These are phyloP conservation scores for Meta bourneti DNA, from an alignment of 2,888 invertebrate species.

Conservation along the genomic window DNA sequence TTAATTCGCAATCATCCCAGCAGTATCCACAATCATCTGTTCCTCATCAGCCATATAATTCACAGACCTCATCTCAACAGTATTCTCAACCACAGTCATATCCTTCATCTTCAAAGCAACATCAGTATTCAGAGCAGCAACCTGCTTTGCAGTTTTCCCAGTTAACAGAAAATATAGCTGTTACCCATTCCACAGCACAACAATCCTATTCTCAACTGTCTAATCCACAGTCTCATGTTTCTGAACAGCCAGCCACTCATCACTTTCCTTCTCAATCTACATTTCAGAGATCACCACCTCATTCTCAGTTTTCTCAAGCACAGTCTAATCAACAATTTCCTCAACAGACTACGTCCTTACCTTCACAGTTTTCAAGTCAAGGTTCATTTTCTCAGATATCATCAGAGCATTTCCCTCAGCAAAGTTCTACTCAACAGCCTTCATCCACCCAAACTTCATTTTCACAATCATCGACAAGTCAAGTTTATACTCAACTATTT, in stretches of 20 bases:
- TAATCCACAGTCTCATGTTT: conserved; percentile 24
- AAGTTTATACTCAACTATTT: conserved; percentile 49
- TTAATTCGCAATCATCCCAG: conserved; percentile 26
- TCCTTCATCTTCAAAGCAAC: conserved; percentile 50
- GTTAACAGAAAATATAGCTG: conserved; percentile 13
- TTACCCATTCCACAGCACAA: conserved; percentile 24
- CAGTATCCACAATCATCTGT: conserved; percentile 44
- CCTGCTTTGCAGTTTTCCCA: conserved; percentile 39
- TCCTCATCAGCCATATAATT: conserved; percentile 36
- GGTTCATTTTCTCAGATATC: conserved; percentile 34
- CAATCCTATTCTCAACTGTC: conserved; percentile 46
- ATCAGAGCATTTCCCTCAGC: conserved; percentile 38
- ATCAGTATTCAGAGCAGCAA: conserved; percentile 46
- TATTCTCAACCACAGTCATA: conserved; percentile 50
- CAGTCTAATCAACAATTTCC: conserved; percentile 40
- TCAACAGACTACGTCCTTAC: conserved; percentile 34
- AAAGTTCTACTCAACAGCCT: conserved; percentile 33
- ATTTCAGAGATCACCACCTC: conserved; percentile 59
- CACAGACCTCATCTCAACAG: conserved; percentile 27
- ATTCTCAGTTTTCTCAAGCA: conserved; percentile 62
- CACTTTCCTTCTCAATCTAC: conserved; percentile 43
- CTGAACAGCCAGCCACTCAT: conserved; percentile 39
- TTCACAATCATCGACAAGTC: conserved; percentile 35
- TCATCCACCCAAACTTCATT: conserved; percentile 28
- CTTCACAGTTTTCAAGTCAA: conserved; percentile 37